Evolutionary conservation across 2,797 vertebrate genomes (phyloP), one percentile per base, ranked within the genome.

Genomic region (Argyrosomus regius): DNA sequence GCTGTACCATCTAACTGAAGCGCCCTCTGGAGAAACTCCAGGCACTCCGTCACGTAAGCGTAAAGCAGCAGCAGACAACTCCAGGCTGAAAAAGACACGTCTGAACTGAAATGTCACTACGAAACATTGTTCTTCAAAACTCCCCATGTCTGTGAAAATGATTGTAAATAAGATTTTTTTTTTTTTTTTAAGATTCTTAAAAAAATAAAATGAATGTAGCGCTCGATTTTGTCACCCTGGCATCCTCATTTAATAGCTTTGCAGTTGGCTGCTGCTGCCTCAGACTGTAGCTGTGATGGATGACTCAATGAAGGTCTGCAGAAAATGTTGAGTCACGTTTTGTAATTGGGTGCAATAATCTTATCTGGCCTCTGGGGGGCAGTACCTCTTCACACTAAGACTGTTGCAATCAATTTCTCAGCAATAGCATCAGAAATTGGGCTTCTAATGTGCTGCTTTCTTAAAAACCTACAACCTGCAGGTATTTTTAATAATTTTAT

Each of bases 1-100:
- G 57, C 93, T 94, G 59, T 99, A 99, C 88, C 92, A 61, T 81
- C 93, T 99, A 57, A 87, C 94, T 0, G 95, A 95, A 82, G 93
- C 93, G 13, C 57, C 81, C 39, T 66, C 87, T 5, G 95, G 94
- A 24, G 81, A 88, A 57, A 90, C 80, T 58, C 79, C 66, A 0
- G 87, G 80, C 57, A 90, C 93, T 13, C 87, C 92, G 17, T 96
- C 96, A 49, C 96, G 97, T 62, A 99, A 99, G 81, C 97, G 98
- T 72, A 99, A 97, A 96, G 95, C 89, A 50, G 56, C 90, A n/a
- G 91, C 83, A 50, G 96, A 97, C 57, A 85, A 63, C n/a, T 94
- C 90, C 35, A 88, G 64, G 58, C 84, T 95, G 72, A 99, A 98
- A 91, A 94, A 97, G 79, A 95, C 95, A 59, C 94, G 96, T 75